Evolutionary conservation across 2,888 invertebrate genomes (phyloP).

Genomic region (Clanis bilineata): DNA sequence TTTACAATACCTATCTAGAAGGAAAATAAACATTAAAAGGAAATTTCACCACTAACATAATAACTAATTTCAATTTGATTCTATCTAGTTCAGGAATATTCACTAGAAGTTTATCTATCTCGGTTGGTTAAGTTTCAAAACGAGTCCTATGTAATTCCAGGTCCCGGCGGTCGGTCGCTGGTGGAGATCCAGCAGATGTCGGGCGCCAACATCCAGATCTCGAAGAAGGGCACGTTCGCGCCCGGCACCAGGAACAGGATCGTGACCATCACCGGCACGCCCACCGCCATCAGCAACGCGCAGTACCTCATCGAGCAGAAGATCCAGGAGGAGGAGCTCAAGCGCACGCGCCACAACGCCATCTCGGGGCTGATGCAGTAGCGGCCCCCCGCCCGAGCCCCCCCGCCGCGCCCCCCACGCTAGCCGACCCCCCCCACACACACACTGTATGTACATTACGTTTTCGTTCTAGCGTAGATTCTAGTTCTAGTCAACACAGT

Average conservation of each 20-base stretch:
- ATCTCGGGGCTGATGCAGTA: constrained; percentile 88
- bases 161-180: constrained; percentile 97
- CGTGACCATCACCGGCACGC: constrained; percentile 96
- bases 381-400: constrained; percentile 29
- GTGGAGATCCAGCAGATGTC: constrained; percentile 98
- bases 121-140: neutral
- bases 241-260: constrained; percentile 98
- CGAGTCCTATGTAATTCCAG: constrained; percentile 55
- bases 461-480: constrained; percentile 35
- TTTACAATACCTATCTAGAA: too few relatives aligned
- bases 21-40: too few relatives aligned
- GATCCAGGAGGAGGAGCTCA: constrained; percentile 97
- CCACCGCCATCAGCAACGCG: constrained; percentile 94
- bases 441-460: constrained; percentile 5
- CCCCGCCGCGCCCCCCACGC: constrained; percentile 12
- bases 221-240: constrained; percentile 98
- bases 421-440: neutral
- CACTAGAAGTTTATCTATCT: too few relatives aligned
- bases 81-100: too few relatives aligned
- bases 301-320: constrained; percentile 98
- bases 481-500: constrained; percentile 48
- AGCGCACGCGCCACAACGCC: constrained; percentile 95
- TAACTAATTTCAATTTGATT: too few relatives aligned
- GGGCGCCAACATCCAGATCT: constrained; percentile 98
- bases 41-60: too few relatives aligned